Evolutionary conservation across 2,113 vertebrate species (phyloP).

Genomic region (Coracopsis vasa): DNA sequence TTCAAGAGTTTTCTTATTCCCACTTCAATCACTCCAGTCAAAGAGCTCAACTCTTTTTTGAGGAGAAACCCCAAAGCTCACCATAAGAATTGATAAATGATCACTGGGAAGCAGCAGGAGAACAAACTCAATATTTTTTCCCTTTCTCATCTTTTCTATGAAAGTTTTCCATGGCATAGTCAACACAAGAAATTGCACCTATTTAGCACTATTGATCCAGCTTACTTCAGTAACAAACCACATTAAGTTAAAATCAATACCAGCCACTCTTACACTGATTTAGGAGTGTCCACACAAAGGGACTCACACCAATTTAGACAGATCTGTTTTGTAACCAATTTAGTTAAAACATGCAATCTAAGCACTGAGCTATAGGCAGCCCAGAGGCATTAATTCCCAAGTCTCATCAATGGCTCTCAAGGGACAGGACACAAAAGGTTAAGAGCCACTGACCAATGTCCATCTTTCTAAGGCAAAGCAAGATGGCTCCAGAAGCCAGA

Average conservation of each 20-base stretch:
- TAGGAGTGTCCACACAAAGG: slow-evolving; percentile 57
- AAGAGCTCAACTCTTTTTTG: not conserved
- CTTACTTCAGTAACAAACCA: slow-evolving; percentile 66
- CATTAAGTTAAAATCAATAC: slow-evolving; percentile 66
- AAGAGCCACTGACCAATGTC: not conserved
- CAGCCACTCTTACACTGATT: slow-evolving; percentile 63
- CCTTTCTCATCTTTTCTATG: not conserved
- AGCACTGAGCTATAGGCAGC: not conserved
- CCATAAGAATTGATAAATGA: not conserved
- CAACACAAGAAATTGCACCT: slow-evolving; percentile 48
- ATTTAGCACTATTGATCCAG: slow-evolving; percentile 61
- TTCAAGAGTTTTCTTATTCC: not conserved
- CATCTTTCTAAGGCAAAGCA: not conserved
- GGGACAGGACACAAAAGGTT: not conserved
- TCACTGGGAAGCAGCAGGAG: not conserved
- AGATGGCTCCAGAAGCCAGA: not conserved
- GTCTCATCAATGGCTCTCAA: not conserved
- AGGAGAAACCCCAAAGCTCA: not conserved
- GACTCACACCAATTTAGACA: slow-evolving; percentile 35
- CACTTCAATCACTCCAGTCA: not conserved
- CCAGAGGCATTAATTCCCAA: not conserved
- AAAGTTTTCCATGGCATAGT: slow-evolving; percentile 1
- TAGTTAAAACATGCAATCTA: not conserved
- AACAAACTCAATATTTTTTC: not conserved
- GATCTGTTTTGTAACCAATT: slow-evolving; percentile 40